phyloP scores from a whole-genome alignment of 2,113 vertebrate species.

The Phyllopteryx taeniolatus region DNA sequence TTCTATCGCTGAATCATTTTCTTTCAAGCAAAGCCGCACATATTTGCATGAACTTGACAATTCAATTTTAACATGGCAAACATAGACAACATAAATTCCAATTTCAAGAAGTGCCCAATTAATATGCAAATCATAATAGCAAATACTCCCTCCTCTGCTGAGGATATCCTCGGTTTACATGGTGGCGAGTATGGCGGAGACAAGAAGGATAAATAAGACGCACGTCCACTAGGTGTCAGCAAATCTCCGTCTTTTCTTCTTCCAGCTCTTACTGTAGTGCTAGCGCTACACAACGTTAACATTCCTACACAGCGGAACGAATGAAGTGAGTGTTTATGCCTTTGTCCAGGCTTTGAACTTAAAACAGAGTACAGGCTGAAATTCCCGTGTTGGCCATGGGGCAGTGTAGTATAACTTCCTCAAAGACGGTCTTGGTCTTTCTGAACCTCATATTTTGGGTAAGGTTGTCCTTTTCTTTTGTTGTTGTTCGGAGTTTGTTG shows the following conservation, averaged over 20 bases:
- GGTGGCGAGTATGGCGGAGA: no score
- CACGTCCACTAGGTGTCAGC: constrained; percentile 20
- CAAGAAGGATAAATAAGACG: no score
- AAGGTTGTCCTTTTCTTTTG: constrained; percentile 47
- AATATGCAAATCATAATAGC: no score
- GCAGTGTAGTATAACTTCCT: constrained; percentile 90
- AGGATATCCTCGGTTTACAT: no score
- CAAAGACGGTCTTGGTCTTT: constrained; percentile 93
- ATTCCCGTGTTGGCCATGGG: constrained; percentile 55
- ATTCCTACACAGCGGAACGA: constrained; percentile 1
- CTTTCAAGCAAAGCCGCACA: no score
- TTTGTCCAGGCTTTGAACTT: neutral
- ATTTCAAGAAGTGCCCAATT: no score
- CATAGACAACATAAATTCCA: no score
- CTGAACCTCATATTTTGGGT: constrained; percentile 97
- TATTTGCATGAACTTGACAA: no score
- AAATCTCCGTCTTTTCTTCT: neutral
- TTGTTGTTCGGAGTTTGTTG: neutral
- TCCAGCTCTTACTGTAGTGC: neutral
- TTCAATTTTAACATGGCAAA: no score
- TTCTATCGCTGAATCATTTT: no score
- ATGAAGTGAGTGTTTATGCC: constrained; percentile 7
- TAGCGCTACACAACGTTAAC: constrained; percentile 9
- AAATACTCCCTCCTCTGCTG: no score
- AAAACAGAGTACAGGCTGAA: neutral